Base-by-base conservation (phyloP, 2,113 vertebrate species). In the Barbus barbus region DNA sequence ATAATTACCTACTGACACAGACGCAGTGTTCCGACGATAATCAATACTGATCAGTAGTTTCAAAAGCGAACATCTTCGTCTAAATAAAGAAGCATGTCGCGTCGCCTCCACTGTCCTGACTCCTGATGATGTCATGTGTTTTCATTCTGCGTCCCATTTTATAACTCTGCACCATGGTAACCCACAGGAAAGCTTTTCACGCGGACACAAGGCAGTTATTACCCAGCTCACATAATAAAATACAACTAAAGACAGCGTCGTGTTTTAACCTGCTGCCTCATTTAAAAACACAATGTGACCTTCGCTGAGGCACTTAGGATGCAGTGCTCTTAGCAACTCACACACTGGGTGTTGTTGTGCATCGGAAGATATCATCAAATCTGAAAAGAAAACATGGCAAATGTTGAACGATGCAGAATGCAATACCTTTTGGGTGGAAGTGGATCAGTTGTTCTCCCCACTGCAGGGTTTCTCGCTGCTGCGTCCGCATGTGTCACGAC, bases 51-150 rank as follows among this genome's bases (percentile, higher is more conserved):
- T 78, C 75, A 61, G 44, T 44, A 44, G 56, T 79, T 79, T 63
- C 36, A 63, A 18, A 79, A 20, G n/a, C 44, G 56, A 65, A 28
- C 65, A 38, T 77, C 38, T 48, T 67, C n/a, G 2, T 48, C 41
- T 78, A 74, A 80, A 86, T 63, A 82, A 83, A 79, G 79, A 88
- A 78, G 82, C 65, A 9, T 73, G 81, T 61, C 86, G 77, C 46
- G 67, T 75, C 76, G 78, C 69, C 82, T 24, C 82, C 69, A 80
- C 76, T 69, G 31, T 73, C 75, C 53, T 80, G 84, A 86, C 87
- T 73, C 75, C 53, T 80, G 84, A 86, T 89, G 88, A 87, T 87
- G 86, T 89, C 88, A 89, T 87, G 71, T 89, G 88, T 89, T 89
- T 89, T 89, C 78, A 87, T 85, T 86, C 82, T 79, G 83, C 84